Conservation (phyloP, 2,113 vertebrate genomes). For the Gadus chalcogrammus region DNA sequence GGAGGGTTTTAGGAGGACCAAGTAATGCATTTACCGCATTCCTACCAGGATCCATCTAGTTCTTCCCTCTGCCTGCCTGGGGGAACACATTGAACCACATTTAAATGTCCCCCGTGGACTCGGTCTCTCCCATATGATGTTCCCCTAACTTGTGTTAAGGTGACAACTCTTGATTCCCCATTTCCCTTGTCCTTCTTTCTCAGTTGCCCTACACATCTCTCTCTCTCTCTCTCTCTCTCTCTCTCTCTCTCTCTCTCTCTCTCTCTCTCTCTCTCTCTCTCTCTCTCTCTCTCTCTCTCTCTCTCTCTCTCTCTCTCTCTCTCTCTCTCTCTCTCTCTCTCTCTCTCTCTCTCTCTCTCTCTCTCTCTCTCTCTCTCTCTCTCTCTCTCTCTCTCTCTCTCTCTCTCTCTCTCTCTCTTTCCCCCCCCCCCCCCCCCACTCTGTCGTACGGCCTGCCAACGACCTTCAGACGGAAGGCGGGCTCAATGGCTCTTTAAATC, state of each 20-base stretch:
- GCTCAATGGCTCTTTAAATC: neutral
- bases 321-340: too few species aligned
- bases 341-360: too few species aligned
- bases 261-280: too few species aligned
- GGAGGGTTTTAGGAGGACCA: neutral
- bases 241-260: too few species aligned
- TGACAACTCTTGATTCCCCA: too few species aligned
- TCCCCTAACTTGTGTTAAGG: neutral
- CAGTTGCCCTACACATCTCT: too few species aligned
- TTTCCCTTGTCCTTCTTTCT: too few species aligned
- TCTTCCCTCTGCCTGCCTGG: constrained; percentile 16
- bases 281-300: too few species aligned
- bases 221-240: too few species aligned
- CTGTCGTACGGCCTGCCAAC: constrained; percentile 52
- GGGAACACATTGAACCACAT: neutral
- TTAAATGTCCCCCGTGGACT: neutral
- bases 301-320: too few species aligned
- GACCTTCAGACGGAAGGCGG: constrained; percentile 55
- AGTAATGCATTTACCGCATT: constrained; percentile 9
- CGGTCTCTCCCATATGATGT: neutral
- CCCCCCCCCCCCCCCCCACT: constrained; percentile 33
- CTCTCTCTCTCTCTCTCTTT: neutral
- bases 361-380: too few species aligned
- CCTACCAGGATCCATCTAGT: neutral
- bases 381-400: too few species aligned